Base-by-base conservation (phyloP, 2,797 vertebrate species). In the Silurus aristotelis region DNA sequence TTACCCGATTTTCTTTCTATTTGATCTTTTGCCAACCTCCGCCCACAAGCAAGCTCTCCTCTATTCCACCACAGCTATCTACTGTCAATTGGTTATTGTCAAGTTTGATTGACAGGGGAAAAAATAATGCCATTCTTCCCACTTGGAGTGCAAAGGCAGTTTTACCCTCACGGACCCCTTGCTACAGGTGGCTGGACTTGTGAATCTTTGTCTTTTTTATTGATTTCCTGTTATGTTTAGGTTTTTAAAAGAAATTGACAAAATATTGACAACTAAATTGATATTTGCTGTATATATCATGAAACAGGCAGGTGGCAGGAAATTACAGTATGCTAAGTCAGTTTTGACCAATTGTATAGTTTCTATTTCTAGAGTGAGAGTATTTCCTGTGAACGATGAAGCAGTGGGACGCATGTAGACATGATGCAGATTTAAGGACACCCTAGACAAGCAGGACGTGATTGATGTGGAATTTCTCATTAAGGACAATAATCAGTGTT, bases 71-170 rank as follows among this genome's bases (percentile, higher is more conserved):
- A 46, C 79, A 80, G n/a, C 79, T 67, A 80, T 80, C 25, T 80
- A 52, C 43, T 80, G n/a, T 13, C 61, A 63, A 66, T 80, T 67
- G 78, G 61, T 66, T 67, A 52, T 67, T 67, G 63, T 80, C 79
- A 55, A 55, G 46, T 20, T n/a, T 80, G 79, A 67, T 67, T 80
- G 79, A 67, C 63, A 80, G 46, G 15, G 38, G 43, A 52, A 67
- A 66, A 14, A 80, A 2, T 55, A 31, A 67, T 80, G 79, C 17
- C 25, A 80, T 52, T 67, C 63, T n/a, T 52, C 17, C 46, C 17
- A 80, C 43, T 17, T 38, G 17, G 52, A 73, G 46, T 13, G 22
- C 68, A 48, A 6, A 72, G 46, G 10, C n/a, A 55, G 72, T 17
- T 75, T 75, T 10, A n/a, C 22, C 52, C 55, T 76, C 17, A 2